These are phyloP conservation scores for Abramis brama DNA, from an alignment of 2,113 vertebrate species.

Conservation along the genomic window DNA sequence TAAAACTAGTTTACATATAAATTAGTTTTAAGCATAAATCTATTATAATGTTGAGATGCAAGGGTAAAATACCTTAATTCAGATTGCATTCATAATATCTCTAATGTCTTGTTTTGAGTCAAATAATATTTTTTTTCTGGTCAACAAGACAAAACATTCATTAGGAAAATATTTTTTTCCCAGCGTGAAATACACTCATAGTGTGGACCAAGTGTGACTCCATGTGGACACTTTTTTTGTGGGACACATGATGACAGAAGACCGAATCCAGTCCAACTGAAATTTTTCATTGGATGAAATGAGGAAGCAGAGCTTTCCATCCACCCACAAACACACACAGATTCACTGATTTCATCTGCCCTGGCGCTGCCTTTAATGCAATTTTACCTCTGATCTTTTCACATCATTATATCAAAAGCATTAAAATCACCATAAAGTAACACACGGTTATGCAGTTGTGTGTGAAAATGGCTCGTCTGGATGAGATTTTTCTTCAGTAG, in stretches of 20 bases:
- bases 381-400: not conserved
- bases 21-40: not conserved
- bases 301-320: not conserved
- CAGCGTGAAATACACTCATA: not conserved
- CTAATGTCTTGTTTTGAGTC: not conserved
- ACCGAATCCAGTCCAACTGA: not conserved
- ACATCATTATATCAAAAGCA: not conserved
- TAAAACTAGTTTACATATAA: not conserved
- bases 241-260: not conserved
- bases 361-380: not conserved
- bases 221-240: not conserved
- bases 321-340: not conserved
- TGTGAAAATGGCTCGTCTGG: not conserved
- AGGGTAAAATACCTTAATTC: not conserved
- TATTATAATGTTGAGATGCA: not conserved
- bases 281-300: not conserved
- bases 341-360: not conserved
- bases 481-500: conserved; percentile 9
- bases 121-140: not conserved
- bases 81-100: not conserved
- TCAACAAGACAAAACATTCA: not conserved
- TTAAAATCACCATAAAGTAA: not conserved
- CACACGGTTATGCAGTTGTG: not conserved
- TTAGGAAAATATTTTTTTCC: not conserved
- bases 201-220: conserved; percentile 23